A percentile compares a stretch with the other conserved stretches of the same genome.
These are phyloP conservation scores for Drosophila triauraria DNA, from an alignment of 1,140 invertebrate genomes.

Conservation along the genomic window DNA sequence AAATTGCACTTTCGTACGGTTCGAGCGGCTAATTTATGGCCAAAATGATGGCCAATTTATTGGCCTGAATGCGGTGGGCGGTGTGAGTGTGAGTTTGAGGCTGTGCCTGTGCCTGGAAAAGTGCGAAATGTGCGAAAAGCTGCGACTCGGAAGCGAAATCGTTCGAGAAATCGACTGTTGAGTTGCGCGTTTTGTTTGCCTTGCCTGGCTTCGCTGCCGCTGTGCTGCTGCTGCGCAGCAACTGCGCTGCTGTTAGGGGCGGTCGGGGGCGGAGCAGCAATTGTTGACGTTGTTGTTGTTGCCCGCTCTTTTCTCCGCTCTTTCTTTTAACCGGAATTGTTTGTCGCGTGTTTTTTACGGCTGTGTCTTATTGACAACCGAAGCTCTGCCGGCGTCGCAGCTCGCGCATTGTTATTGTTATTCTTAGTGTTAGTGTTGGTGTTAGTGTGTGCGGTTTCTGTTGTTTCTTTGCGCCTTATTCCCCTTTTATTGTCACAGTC, in stretches of 20 bases:
- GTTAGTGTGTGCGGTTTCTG: slow-evolving; percentile 47
- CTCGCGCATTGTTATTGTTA: slow-evolving; percentile 61
- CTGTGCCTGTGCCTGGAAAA: slow-evolving; percentile 43
- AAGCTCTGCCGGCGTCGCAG: slow-evolving; percentile 26
- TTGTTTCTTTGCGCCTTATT: slow-evolving; percentile 26
- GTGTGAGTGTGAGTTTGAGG: slow-evolving; percentile 11
- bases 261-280: slow-evolving; percentile 37
- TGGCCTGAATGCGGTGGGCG: slow-evolving; percentile 33
- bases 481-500: slow-evolving; percentile 34
- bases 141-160: slow-evolving; percentile 23
- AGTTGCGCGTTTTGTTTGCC: slow-evolving; percentile 62
- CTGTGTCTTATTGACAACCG: slow-evolving; percentile 61
- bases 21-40: slow-evolving; percentile 39
- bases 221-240: slow-evolving; percentile 25
- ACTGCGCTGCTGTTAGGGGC: slow-evolving; percentile 26
- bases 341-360: slow-evolving; percentile 65
- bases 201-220: slow-evolving; percentile 35
- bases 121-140: slow-evolving; percentile 39
- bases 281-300: slow-evolving; percentile 41
- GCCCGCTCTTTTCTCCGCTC: slow-evolving; percentile 35
- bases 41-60: slow-evolving; percentile 44
- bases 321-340: slow-evolving; percentile 58
- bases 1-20: slow-evolving; percentile 49
- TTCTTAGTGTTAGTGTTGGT: slow-evolving; percentile 55
- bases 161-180: slow-evolving; percentile 56